phyloP scores from a whole-genome alignment of 2,113 vertebrate species.

The Tapirus terrestris region DNA sequence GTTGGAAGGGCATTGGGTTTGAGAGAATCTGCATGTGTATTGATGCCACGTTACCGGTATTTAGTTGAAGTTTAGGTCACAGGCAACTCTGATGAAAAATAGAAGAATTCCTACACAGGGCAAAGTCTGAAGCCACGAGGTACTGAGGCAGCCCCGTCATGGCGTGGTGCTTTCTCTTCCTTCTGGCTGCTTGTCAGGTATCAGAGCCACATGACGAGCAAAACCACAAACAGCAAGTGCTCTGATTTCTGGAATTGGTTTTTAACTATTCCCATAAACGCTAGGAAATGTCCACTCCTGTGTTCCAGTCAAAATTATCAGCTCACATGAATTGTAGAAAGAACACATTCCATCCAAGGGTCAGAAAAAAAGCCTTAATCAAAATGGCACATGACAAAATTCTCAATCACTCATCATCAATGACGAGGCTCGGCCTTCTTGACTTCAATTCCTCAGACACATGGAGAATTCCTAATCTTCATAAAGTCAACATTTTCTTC shows the following conservation, averaged over 20 bases:
- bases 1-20: not conserved
- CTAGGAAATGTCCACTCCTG: slow-evolving; percentile 37
- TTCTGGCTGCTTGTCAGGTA: slow-evolving; percentile 45
- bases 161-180: not conserved
- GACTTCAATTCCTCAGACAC: not conserved
- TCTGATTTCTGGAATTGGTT: slow-evolving; percentile 52
- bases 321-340: not conserved
- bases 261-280: slow-evolving; percentile 49
- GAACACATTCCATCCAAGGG: not conserved
- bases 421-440: not conserved
- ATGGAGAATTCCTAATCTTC: not conserved
- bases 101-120: not conserved
- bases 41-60: not conserved
- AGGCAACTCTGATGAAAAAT: not conserved
- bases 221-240: slow-evolving; percentile 41
- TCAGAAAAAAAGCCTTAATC: not conserved
- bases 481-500: too few relatives aligned
- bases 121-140: not conserved
- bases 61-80: not conserved
- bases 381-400: not conserved
- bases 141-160: not conserved
- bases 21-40: not conserved
- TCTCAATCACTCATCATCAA: not conserved
- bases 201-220: slow-evolving; percentile 42
- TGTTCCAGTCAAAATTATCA: slow-evolving; percentile 41